These are phyloP conservation scores for Ceratothoa steindachneri DNA, from an alignment of 2,888 invertebrate species.

Conservation along the genomic window DNA sequence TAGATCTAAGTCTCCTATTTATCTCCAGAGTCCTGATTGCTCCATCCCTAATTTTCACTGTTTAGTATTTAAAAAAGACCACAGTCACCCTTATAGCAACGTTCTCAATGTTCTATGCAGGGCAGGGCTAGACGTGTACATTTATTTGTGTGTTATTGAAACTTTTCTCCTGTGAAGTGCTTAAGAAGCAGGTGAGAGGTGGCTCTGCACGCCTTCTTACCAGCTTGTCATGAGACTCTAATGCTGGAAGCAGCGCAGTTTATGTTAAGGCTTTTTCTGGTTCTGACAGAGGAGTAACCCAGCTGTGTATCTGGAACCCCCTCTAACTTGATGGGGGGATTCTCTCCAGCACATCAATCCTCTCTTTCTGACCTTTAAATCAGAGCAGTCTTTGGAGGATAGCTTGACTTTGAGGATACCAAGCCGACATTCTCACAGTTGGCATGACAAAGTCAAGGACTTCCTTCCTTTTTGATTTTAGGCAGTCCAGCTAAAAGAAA, in stretches of 20 bases:
- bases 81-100: not conserved
- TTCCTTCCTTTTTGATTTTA: conserved; percentile 10
- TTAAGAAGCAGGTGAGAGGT: conserved; percentile 9
- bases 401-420: conserved; percentile 8
- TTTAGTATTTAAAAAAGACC: not conserved
- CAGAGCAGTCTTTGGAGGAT: not conserved
- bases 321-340: not conserved
- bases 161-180: conserved; percentile 10
- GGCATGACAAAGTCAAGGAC: conserved; percentile 6
- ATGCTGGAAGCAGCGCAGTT: conserved; percentile 14
- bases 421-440: not conserved
- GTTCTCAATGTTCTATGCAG: not conserved
- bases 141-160: conserved; percentile 2
- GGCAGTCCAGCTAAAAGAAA: conserved; percentile 11
- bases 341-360: conserved; percentile 1
- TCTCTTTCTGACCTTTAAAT: conserved; percentile 14
- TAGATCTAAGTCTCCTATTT: not conserved
- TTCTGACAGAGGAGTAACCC: conserved; percentile 9
- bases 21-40: not conserved
- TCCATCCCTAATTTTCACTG: not conserved
- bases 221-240: not conserved
- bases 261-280: not conserved
- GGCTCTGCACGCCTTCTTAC: conserved; percentile 7
- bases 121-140: not conserved
- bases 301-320: conserved; percentile 3